phyloP scores from a whole-genome alignment of 2,113 vertebrate genomes.

The Neodontobutis hainanensis region DNA sequence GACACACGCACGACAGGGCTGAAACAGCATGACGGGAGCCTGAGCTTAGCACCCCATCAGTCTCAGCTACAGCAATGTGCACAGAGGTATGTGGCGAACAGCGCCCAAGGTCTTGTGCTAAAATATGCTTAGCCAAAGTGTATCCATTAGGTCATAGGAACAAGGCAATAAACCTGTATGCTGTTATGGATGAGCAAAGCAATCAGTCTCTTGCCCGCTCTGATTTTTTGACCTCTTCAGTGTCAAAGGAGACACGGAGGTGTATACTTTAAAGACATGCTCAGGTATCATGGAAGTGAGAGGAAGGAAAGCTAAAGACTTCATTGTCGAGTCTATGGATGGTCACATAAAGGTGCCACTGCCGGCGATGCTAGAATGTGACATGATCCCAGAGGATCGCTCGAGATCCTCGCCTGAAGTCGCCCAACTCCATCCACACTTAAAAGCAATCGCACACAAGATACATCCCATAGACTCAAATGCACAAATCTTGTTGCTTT shows the following conservation, averaged over 20 bases:
- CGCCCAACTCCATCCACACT: neutral
- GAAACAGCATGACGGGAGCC: constrained; percentile 5
- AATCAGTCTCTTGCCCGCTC: constrained; percentile 3
- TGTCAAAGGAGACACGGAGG: neutral
- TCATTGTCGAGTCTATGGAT: no score
- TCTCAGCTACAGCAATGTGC: neutral
- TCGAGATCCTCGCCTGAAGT: neutral
- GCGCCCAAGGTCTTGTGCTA: neutral
- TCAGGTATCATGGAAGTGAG: no score
- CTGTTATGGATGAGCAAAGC: constrained; percentile 14
- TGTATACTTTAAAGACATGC: no score
- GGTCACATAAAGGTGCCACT: no score
- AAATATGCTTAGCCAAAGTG: constrained; percentile 5
- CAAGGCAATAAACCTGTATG: neutral
- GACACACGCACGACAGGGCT: neutral
- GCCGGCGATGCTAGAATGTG: constrained; percentile 2
- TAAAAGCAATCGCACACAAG: neutral
- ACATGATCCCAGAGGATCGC: neutral
- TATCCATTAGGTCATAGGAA: constrained; percentile 5
- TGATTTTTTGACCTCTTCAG: neutral
- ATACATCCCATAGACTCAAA: neutral
- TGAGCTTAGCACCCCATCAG: neutral
- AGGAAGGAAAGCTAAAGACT: no score
- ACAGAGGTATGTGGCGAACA: constrained; percentile 3
- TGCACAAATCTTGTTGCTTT: neutral